A percentile compares a stretch with the other conserved stretches of the same genome.
These are phyloP conservation scores for Psilanteris sp. DNA, from an alignment of 1,140 invertebrate species.

Conservation along the genomic window DNA sequence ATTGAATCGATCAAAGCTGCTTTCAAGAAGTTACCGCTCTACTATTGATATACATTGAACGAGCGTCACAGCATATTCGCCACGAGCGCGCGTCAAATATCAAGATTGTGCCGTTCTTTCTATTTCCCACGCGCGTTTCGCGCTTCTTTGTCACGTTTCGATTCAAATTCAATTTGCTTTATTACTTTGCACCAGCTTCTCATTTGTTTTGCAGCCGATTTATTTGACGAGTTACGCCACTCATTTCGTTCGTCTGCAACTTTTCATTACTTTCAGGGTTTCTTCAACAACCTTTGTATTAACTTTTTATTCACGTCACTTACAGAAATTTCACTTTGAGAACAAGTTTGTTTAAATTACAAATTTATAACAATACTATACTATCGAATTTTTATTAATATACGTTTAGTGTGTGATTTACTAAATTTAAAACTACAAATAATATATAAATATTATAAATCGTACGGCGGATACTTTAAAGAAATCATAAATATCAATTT, in stretches of 20 bases:
- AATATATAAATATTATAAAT: too few relatives aligned
- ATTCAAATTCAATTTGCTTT: slow-evolving; percentile 60
- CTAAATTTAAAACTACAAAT: too few relatives aligned
- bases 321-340: not conserved
- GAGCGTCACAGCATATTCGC: slow-evolving; percentile 1
- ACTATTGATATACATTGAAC: slow-evolving; percentile 24
- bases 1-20: slow-evolving; percentile 55
- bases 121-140: slow-evolving; percentile 40
- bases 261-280: slow-evolving; percentile 23
- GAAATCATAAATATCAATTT: too few relatives aligned
- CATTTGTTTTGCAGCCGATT: slow-evolving; percentile 47
- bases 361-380: too few relatives aligned
- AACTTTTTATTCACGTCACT: slow-evolving; percentile 2
- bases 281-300: slow-evolving; percentile 20
- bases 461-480: too few relatives aligned
- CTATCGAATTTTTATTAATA: too few relatives aligned
- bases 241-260: not conserved
- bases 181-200: slow-evolving; percentile 34
- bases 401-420: too few relatives aligned
- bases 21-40: slow-evolving; percentile 34
- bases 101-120: slow-evolving; percentile 35
- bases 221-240: slow-evolving; percentile 17
- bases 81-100: slow-evolving; percentile 14
- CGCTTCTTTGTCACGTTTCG: slow-evolving; percentile 56
- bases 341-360: too few relatives aligned